These are phyloP conservation scores for Augiades crinisus DNA, from an alignment of 2,888 invertebrate genomes.

Conservation along the genomic window DNA sequence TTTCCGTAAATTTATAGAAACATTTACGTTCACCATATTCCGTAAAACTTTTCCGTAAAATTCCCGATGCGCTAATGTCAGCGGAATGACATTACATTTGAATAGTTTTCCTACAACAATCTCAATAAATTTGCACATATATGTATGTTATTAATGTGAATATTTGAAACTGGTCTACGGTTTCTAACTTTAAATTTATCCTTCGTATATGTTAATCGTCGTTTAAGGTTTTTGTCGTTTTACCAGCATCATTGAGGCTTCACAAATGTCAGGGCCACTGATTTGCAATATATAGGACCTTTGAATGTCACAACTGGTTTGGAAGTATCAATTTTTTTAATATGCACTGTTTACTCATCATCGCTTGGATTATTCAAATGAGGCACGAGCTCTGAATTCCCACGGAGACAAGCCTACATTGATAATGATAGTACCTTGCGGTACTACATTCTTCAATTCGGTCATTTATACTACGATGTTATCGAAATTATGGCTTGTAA, in stretches of 20 bases:
- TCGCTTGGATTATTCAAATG: slow-evolving; percentile 15
- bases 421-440: too few species aligned
- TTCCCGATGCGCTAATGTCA: not conserved
- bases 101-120: not conserved
- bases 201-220: slow-evolving; percentile 4
- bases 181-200: slow-evolving; percentile 2
- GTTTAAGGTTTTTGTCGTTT: slow-evolving; percentile 30
- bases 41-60: too few species aligned
- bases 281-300: slow-evolving; percentile 38
- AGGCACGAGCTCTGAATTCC: slow-evolving; percentile 4
- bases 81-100: not conserved
- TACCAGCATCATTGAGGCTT: slow-evolving; percentile 31
- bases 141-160: slow-evolving; percentile 18
- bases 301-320: slow-evolving; percentile 31
- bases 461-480: too few species aligned
- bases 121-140: slow-evolving; percentile 20
- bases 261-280: slow-evolving; percentile 45
- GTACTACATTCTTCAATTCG: too few species aligned
- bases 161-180: slow-evolving; percentile 4
- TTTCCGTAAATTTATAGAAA: not conserved
- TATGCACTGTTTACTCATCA: slow-evolving; percentile 21
- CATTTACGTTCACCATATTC: too few species aligned
- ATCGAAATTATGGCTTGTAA: too few species aligned
- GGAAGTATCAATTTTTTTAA: slow-evolving; percentile 29
- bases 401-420: not conserved